A percentile compares a stretch with the other conserved stretches of the same genome.
These are phyloP conservation scores for Habrosyne pyritoides DNA, from an alignment of 2,888 invertebrate species.

Conservation along the genomic window DNA sequence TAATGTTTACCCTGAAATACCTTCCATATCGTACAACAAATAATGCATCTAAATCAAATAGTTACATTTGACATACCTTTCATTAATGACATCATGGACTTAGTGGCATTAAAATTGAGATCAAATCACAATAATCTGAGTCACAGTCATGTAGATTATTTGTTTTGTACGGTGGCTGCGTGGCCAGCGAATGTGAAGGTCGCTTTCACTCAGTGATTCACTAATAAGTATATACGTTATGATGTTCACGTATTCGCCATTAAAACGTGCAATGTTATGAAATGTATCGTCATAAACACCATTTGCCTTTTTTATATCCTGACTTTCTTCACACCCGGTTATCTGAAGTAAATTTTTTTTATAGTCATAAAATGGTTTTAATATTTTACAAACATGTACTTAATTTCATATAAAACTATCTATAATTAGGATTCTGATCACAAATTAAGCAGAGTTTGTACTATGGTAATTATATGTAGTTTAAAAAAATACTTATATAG, in stretches of 20 bases:
- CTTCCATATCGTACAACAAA: neutral
- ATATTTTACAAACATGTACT: too few species aligned
- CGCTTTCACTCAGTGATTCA: conserved; percentile 67
- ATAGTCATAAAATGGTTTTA: too few species aligned
- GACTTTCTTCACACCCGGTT: too few species aligned
- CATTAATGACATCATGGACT: neutral
- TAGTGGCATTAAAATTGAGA: conserved; percentile 6
- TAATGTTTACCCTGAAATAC: neutral
- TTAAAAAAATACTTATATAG: too few species aligned
- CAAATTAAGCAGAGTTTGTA: too few species aligned
- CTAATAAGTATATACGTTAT: conserved; percentile 18
- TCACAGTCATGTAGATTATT: conserved; percentile 51
- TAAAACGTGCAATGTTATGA: conserved; percentile 34
- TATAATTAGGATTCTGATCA: too few species aligned
- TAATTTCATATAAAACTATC: too few species aligned
- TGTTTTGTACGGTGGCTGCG: conserved; percentile 40
- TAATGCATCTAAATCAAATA: neutral
- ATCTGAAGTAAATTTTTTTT: too few species aligned
- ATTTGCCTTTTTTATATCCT: too few species aligned
- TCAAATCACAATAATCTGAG: conserved; percentile 42
- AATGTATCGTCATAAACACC: conserved; percentile 13
- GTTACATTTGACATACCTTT: neutral
- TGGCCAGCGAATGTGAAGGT: conserved; percentile 56
- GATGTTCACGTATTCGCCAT: conserved; percentile 12
- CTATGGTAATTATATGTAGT: too few species aligned